Evolutionary conservation across 2,888 invertebrate species (phyloP), one percentile per base, ranked within the genome.

Genomic region (Diaperis boleti): DNA sequence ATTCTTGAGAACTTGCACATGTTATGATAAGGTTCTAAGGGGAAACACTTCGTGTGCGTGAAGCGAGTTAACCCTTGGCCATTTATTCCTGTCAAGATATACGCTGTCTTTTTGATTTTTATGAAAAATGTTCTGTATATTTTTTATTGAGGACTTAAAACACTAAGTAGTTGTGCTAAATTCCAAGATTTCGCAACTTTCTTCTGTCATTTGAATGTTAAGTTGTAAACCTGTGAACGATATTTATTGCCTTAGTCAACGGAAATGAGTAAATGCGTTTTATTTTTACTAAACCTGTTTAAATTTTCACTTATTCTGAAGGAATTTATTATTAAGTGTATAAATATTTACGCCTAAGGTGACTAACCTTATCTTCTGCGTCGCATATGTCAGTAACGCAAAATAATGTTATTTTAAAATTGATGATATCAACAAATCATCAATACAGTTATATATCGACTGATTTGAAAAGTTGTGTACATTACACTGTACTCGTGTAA

Each of bases 1-100:
- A 73, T 68, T 74, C 70, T 70, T 74, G 71, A 70, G 72, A 71
- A 74, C 73, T 69, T 72, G 72, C 74, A 74, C 70, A 69, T 73
- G 71, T 62, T 55, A 59, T 69, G 72, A 73, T 74, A 74, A 71
- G 59, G 57, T 61, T 45, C 49, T 10, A 42, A 35, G 18, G 50
- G 50, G 50, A 13, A 3, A 35, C 8, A 13, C n/a, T n/a, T n/a
- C n/a, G n/a, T n/a, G n/a, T n/a, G n/a, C 3, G 26, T 26, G 2
- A 26, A n/a, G 8, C n/a, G n/a, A 26, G 26, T 8, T 5, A 26
- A 26, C 26, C 26, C 6, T 3, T 3, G 6, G 6, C 6, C 26
- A 26, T n/a, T 26, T 26, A n/a, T 5, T 26, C 3, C 6, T 26
- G 26, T 15, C 39, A 13, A 39, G 15, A 14, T 15, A 15, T 14